Evolutionary conservation across 35 echinoderm and acorn worm species (phyloP), one percentile per base, ranked within the genome.

Genomic region (Ophiothrix spiculata): DNA sequence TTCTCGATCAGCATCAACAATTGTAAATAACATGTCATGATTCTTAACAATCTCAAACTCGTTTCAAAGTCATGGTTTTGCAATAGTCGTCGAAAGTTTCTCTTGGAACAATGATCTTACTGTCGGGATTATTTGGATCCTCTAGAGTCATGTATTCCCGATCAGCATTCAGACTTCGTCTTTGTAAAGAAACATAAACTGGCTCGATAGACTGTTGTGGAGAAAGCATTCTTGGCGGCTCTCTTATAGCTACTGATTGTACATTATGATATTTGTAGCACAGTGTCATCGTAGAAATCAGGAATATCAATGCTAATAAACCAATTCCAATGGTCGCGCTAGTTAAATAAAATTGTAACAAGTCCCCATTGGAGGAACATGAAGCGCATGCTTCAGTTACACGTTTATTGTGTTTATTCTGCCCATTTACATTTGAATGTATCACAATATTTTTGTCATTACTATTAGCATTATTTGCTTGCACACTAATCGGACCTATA

Each of bases 151-250:
- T 69, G 60, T 69, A 69, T 15, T 15, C 60, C 29, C 60, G 60
- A 4, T 69, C 60, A 28, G 17, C 2, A n/a, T n/a, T n/a, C 3
- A 28, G 17, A 25, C 60, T 69, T 15, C 60, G 60, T 28, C 60
- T 69, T 69, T 69, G 60, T n/a, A 69, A n/a, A 25, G 60, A 69
- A 4, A 69, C 60, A 69, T 69, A 69, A 69, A 69, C 60, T n/a
- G 60, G 60, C 29, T 69, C 60, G 29, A n/a, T 28, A 2, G 60
- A 10, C 29, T 69, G 60, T 2, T 69, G 10, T 25, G 60, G 1
- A 4, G 60, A 12, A 25, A 69, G 10, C 3, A 69, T 28, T 2
- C 60, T 6, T n/a, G 60, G 25, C 1, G 17, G 3, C 6, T 69
- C 60, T 69, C 60, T n/a, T 25, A 25, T 69, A 4, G 2, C 6